Base-by-base conservation (phyloP, 2,888 invertebrate species). In the Epiblema foenella region DNA sequence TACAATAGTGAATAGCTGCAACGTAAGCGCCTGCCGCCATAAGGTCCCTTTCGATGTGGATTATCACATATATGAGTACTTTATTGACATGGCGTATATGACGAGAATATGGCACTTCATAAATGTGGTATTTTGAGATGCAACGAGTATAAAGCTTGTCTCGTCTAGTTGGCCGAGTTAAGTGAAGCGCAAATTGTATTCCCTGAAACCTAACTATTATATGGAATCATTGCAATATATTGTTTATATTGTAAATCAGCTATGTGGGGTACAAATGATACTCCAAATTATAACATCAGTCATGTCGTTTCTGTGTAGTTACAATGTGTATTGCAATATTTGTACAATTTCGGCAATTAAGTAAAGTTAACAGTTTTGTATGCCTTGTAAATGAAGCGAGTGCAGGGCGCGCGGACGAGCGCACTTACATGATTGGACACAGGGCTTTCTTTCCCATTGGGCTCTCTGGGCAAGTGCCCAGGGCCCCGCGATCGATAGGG, bases 331-430 rank as follows among this genome's bases (percentile, higher is more conserved):
- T 49, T 37, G 51, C 39, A 69, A 51, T 39, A 39, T 52, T 63
- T 63, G 57, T 64, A 69, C 49, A 58, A 64, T 51, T 51, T 64
- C 52, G 39, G 64, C 63, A 39, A 58, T 42, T 64, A n/a, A 56
- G 49, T 33, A 29, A 42, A 57, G 49, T 58, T 20, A 37, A 51
- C 57, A 69, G 49, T 56, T n/a, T 65, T n/a, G 66, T 69, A 68
- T 46, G 54, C 62, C 42, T 62, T 64, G 56, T 69, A 59, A 67
- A 70, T 64, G 46, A 83, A 83, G 75, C 83, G 85, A 83, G 84
- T 85, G 83, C 85, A 82, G 83, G 77, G 66, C 24, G 52, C 70
- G 5, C 1, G n/a, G 17, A 11, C 17, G 12, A 20, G 9, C 12
- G 10, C 2, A 42, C 12, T n/a, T n/a, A n/a, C n/a, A n/a, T n/a